Evolutionary conservation across 1,140 invertebrate species (phyloP).

Genomic region (Lineus longissimus): DNA sequence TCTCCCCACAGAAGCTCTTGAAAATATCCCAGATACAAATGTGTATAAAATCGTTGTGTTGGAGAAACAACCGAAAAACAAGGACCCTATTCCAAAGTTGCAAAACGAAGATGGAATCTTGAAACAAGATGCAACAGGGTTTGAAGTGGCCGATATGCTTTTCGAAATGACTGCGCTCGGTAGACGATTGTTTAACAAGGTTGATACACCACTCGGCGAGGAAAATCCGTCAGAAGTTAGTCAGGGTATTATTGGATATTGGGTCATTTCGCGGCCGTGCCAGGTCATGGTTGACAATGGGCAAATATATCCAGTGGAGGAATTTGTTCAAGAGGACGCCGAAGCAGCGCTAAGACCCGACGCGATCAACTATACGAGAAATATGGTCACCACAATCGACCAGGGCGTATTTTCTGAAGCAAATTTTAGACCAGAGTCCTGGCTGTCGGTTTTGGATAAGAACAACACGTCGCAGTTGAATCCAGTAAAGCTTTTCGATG

Average conservation of each 20-base stretch:
- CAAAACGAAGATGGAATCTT: not conserved
- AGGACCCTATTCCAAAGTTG: conserved; percentile 5
- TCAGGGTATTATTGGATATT: conserved; percentile 1
- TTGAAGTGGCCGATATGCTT: not conserved
- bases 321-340: conserved; percentile 6
- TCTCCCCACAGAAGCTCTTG: conserved; percentile 3
- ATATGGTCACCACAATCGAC: conserved; percentile 4
- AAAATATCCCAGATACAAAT: not conserved
- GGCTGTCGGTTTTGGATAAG: conserved; percentile 5
- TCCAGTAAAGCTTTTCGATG: conserved; percentile 2
- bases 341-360: not conserved
- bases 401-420: conserved; percentile 5
- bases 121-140: not conserved
- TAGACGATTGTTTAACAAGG: not conserved
- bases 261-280: not conserved
- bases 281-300: conserved; percentile 1
- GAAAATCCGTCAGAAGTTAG: not conserved
- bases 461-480: conserved; percentile 3
- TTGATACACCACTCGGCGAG: not conserved
- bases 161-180: conserved; percentile 6
- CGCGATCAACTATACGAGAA: conserved; percentile 7
- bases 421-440: not conserved
- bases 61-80: conserved; percentile 2
- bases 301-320: not conserved
- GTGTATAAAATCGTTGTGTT: not conserved